A percentile compares a stretch with the other conserved stretches of the same genome.
Conservation (phyloP, 1,140 invertebrate genomes). For the Portunus trituberculatus region DNA sequence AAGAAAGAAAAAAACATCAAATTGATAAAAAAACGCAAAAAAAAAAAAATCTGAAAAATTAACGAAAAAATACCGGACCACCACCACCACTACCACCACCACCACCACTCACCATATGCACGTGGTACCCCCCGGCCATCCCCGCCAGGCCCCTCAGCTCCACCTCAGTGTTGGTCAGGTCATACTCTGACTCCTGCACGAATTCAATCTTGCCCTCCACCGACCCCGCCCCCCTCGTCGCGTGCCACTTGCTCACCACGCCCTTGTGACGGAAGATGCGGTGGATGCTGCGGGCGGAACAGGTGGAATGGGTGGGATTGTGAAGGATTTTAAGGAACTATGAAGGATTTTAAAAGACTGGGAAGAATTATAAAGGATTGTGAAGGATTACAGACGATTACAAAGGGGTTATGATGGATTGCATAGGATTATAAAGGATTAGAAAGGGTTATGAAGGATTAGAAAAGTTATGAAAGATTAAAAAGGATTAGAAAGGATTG, state of each 20-base stretch:
- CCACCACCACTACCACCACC: neutral
- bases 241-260: constrained; percentile 92
- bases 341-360: neutral
- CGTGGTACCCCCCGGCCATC: constrained; percentile 87
- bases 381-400: too few relatives aligned
- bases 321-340: neutral
- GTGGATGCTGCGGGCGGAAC: constrained; percentile 84
- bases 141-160: constrained; percentile 87
- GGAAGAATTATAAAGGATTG: too few relatives aligned
- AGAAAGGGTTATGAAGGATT: neutral
- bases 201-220: constrained; percentile 90
- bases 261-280: constrained; percentile 89
- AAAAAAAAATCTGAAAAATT: neutral
- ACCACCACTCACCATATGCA: constrained; percentile 86
- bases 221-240: constrained; percentile 79
- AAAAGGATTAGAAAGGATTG: neutral
- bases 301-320: neutral
- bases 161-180: constrained; percentile 89
- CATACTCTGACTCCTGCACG: constrained; percentile 80
- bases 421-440: too few relatives aligned
- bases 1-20: too few relatives aligned
- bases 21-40: too few relatives aligned
- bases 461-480: too few relatives aligned
- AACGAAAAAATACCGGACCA: neutral
- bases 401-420: too few relatives aligned